phyloP scores from a whole-genome alignment of 2,888 invertebrate genomes.

The Microplitis deprimator region DNA sequence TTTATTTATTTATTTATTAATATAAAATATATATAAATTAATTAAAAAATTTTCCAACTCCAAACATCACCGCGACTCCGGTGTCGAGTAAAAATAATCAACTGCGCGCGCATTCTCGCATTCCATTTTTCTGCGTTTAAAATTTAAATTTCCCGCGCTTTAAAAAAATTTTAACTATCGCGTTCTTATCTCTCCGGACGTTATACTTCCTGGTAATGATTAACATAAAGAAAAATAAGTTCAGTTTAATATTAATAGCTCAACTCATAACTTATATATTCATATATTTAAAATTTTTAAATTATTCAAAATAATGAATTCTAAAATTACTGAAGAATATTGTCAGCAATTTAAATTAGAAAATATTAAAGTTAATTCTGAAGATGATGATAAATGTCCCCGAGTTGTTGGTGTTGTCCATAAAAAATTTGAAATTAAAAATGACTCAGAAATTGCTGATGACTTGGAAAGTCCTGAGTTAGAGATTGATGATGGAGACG shows the following conservation, averaged over 20 bases:
- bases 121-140: background rate
- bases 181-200: conserved; percentile 11
- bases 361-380: background rate
- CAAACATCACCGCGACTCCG: too few relatives aligned
- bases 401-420: background rate
- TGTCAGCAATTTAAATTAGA: background rate
- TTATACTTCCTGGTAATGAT: conserved; percentile 7
- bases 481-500: background rate
- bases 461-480: background rate
- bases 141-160: background rate
- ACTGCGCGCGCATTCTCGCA: background rate
- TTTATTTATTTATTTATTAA: background rate
- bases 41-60: too few relatives aligned
- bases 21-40: background rate
- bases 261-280: background rate
- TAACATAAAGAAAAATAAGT: background rate
- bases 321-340: background rate
- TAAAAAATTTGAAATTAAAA: background rate
- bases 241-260: background rate
- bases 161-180: background rate
- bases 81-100: background rate
- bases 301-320: background rate
- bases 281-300: background rate
- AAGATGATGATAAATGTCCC: background rate
- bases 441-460: background rate